Evolutionary conservation across 2,888 invertebrate species (phyloP).

Genomic region (Orthosia gracilis): DNA sequence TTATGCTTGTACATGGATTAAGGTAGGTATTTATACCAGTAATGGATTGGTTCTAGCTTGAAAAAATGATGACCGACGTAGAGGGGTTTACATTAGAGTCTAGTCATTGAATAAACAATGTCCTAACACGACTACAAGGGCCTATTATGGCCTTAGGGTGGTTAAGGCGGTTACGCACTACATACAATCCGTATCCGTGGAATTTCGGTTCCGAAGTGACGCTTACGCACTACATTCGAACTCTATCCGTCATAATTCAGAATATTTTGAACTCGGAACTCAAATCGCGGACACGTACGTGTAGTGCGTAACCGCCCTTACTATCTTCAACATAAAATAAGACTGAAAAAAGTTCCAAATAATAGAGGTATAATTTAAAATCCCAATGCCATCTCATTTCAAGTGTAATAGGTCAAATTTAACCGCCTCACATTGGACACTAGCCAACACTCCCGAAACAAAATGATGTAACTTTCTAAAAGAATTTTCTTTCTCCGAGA

Average conservation of each 20-base stretch:
- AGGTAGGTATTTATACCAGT: not conserved
- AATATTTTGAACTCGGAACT: too few relatives aligned
- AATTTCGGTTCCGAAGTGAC: too few relatives aligned
- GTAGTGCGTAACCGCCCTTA: too few relatives aligned
- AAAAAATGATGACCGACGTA: not conserved
- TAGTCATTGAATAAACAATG: not conserved
- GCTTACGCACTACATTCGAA: too few relatives aligned
- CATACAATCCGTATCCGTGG: too few relatives aligned
- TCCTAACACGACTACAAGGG: not conserved
- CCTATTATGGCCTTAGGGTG: not conserved
- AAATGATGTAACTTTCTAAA: constrained; percentile 41
- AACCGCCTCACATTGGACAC: constrained; percentile 35
- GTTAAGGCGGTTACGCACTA: too few relatives aligned
- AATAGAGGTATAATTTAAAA: constrained; percentile 32
- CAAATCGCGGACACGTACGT: too few relatives aligned
- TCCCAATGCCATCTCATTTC: constrained; percentile 27
- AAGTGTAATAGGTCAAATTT: constrained; percentile 47
- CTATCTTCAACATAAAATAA: not conserved
- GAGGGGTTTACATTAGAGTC: not conserved
- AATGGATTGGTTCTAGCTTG: not conserved
- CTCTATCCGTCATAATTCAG: too few relatives aligned
- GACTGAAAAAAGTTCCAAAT: not conserved
- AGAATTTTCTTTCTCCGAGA: constrained; percentile 18
- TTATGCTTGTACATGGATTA: not conserved
- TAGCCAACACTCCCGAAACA: constrained; percentile 45